phyloP scores from a whole-genome alignment of 2,888 invertebrate species.

The Hyalella azteca region DNA sequence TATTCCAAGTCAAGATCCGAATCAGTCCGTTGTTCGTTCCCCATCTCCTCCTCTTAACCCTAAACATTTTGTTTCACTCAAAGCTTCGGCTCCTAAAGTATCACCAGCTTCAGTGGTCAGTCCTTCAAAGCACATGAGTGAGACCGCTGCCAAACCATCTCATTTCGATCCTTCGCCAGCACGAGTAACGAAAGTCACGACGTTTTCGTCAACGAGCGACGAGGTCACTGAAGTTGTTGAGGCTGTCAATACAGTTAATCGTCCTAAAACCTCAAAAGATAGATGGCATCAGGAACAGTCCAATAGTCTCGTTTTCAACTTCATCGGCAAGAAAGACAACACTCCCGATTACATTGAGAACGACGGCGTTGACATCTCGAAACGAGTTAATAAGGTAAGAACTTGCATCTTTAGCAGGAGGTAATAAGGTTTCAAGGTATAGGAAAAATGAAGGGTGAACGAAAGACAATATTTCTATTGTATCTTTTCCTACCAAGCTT shows the following conservation, averaged over 20 bases:
- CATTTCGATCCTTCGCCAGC: background rate
- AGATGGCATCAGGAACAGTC: slow-evolving; percentile 59
- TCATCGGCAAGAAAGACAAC: slow-evolving; percentile 77
- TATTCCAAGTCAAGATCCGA: too few species aligned
- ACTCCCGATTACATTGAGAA: slow-evolving; percentile 92
- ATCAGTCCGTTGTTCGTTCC: background rate
- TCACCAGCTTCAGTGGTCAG: background rate
- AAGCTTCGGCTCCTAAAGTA: slow-evolving; percentile 8
- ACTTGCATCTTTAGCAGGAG: background rate
- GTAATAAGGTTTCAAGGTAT: too few species aligned
- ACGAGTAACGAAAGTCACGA: slow-evolving; percentile 28
- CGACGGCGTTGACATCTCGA: slow-evolving; percentile 71
- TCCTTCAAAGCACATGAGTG: background rate
- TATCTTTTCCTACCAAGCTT: background rate
- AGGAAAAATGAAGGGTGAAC: background rate
- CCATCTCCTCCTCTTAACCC: slow-evolving; percentile 26
- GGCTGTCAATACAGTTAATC: slow-evolving; percentile 42
- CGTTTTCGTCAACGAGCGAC: slow-evolving; percentile 24
- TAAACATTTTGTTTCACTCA: slow-evolving; percentile 16
- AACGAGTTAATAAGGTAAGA: slow-evolving; percentile 57
- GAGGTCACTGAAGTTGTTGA: slow-evolving; percentile 34
- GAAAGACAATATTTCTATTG: background rate
- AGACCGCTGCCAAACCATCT: background rate
- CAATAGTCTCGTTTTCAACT: slow-evolving; percentile 80
- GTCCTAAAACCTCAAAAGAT: slow-evolving; percentile 56